Evolutionary conservation across 1,140 invertebrate genomes (phyloP).

Genomic region (Cecropterus lyciades): DNA sequence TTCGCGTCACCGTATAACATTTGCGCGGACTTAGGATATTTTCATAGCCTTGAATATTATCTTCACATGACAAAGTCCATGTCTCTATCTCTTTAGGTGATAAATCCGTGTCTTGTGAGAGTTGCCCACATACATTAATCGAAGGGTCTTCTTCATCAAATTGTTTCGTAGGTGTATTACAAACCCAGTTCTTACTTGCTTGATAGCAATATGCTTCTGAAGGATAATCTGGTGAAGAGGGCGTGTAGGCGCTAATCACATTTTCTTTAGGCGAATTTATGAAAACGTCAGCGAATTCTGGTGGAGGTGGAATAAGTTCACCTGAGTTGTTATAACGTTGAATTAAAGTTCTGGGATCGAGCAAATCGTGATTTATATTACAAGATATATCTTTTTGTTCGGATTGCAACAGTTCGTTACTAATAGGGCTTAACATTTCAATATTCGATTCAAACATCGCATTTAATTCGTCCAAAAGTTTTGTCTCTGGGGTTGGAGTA

Average conservation of each 20-base stretch:
- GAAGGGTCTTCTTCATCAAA: neutral
- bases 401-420: neutral
- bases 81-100: slow-evolving; percentile 56
- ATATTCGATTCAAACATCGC: neutral
- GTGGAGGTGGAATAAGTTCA: slow-evolving; percentile 61
- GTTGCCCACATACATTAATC: neutral
- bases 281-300: slow-evolving; percentile 56
- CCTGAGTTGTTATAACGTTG: slow-evolving; percentile 41
- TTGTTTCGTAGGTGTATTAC: slow-evolving; percentile 7
- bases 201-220: slow-evolving; percentile 14
- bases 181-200: slow-evolving; percentile 30
- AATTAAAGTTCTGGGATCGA: slow-evolving; percentile 68
- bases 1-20: slow-evolving; percentile 20
- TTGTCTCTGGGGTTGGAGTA: neutral
- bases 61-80: slow-evolving; percentile 47
- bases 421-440: slow-evolving; percentile 1
- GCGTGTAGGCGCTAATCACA: slow-evolving; percentile 12
- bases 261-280: slow-evolving; percentile 13
- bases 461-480: slow-evolving; percentile 4
- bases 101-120: slow-evolving; percentile 17
- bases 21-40: neutral
- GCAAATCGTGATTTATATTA: slow-evolving; percentile 57
- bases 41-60: slow-evolving; percentile 17
- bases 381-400: slow-evolving; percentile 27
- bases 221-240: slow-evolving; percentile 7